Evolutionary conservation across 2,797 vertebrate genomes (phyloP).

Genomic region (Pagetopsis macropterus): DNA sequence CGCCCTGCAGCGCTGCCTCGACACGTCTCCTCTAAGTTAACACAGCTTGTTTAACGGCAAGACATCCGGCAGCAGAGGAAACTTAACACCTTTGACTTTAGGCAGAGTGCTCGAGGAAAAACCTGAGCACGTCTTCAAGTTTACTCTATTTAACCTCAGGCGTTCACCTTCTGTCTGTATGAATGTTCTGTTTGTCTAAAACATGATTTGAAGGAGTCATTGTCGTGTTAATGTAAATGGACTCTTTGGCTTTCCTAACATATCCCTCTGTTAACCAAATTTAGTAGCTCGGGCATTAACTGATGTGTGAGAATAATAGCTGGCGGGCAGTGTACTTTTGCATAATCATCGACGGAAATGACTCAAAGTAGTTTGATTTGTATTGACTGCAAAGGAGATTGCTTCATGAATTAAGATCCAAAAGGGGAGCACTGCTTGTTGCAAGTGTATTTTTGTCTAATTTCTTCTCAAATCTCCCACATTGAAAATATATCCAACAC

Average conservation of each 20-base stretch:
- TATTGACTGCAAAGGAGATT: conserved; percentile 15
- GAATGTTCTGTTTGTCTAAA: conserved; percentile 46
- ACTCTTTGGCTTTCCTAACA: conserved; percentile 55
- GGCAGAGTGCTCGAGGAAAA: no score
- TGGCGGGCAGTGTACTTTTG: conserved; percentile 30
- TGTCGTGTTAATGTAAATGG: conserved; percentile 36
- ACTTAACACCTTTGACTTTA: neutral
- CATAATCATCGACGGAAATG: conserved; percentile 35
- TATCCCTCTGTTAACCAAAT: conserved; percentile 27
- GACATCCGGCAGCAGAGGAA: neutral
- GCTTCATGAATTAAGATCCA: conserved; percentile 16
- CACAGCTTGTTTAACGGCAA: neutral
- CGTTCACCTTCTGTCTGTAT: neutral
- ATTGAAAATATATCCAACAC: neutral
- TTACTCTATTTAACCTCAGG: no score
- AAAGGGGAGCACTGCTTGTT: neutral
- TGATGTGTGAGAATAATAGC: conserved; percentile 8
- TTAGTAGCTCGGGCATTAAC: conserved; percentile 4
- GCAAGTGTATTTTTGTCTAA: neutral
- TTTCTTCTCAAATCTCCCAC: neutral
- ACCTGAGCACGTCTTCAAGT: no score
- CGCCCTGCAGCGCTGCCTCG: neutral
- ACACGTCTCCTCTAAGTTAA: neutral
- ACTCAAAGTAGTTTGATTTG: conserved; percentile 37
- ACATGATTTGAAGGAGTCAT: conserved; percentile 22